Evolutionary conservation across 2,797 vertebrate genomes (phyloP).

Genomic region (Gallinago stenura): DNA sequence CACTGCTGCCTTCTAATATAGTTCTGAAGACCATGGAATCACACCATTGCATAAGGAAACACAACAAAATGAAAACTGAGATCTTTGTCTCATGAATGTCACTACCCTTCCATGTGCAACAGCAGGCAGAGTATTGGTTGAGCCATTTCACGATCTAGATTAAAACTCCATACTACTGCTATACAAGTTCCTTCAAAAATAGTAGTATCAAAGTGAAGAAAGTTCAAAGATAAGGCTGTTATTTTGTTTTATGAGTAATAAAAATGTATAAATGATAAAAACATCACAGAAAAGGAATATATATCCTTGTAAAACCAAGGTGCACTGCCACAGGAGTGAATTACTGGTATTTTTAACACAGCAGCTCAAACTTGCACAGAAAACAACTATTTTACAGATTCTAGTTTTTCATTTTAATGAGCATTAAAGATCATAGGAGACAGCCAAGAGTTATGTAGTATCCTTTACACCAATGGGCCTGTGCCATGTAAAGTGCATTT

Average conservation of each 20-base stretch:
- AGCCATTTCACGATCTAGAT: background rate
- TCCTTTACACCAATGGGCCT: background rate
- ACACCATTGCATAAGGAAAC: background rate
- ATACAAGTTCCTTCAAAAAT: background rate
- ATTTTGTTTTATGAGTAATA: slow-evolving; percentile 36
- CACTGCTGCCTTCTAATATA: background rate
- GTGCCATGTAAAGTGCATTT: background rate
- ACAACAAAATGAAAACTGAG: background rate
- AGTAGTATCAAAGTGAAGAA: background rate
- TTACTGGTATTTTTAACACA: background rate
- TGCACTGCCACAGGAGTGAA: background rate
- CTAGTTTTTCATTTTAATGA: slow-evolving; percentile 47
- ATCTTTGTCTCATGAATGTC: background rate
- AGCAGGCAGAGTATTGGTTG: background rate
- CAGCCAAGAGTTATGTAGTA: background rate
- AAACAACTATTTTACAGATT: background rate
- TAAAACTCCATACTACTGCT: background rate
- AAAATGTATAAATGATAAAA: slow-evolving; percentile 13
- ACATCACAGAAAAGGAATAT: background rate
- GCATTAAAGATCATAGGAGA: background rate
- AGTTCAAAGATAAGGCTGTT: slow-evolving; percentile 15
- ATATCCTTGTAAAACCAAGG: slow-evolving; percentile 1
- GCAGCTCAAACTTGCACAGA: background rate
- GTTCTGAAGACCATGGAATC: background rate
- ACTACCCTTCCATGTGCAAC: background rate